phyloP scores from a whole-genome alignment of 2,888 invertebrate genomes.

The Hylaea fasciaria region DNA sequence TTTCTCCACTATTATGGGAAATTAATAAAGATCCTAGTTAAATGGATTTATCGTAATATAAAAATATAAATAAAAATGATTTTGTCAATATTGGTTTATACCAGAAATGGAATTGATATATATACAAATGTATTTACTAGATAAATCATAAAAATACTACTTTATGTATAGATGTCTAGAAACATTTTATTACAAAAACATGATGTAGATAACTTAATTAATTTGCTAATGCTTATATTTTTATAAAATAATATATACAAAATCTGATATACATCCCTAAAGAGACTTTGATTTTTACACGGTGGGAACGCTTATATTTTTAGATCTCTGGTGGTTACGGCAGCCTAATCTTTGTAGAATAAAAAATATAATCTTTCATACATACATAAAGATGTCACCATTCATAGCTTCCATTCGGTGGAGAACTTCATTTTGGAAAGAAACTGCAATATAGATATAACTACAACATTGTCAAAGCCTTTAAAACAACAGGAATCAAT shows the following conservation, averaged over 20 bases:
- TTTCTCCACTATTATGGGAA: constrained; percentile 67
- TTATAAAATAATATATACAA: constrained; percentile 65
- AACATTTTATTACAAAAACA: constrained; percentile 29
- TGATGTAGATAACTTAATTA: constrained; percentile 39
- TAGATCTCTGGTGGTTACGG: constrained; percentile 76
- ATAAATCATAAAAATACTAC: constrained; percentile 16
- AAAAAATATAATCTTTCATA: constrained; percentile 26
- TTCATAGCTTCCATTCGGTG: constrained; percentile 24
- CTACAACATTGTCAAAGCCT: constrained; percentile 13
- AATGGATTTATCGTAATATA: constrained; percentile 65
- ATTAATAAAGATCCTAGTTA: constrained; percentile 64
- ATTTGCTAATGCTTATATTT: constrained; percentile 54
- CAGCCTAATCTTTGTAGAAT: constrained; percentile 48
- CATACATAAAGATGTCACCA: constrained; percentile 17
- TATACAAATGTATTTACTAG: constrained; percentile 40
- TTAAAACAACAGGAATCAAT: constrained; percentile 19
- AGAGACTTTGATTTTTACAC: constrained; percentile 77
- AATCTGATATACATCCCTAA: constrained; percentile 66
- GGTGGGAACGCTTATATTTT: constrained; percentile 80
- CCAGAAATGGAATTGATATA: constrained; percentile 46
- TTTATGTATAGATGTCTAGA: constrained; percentile 27
- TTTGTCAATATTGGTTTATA: constrained; percentile 45
- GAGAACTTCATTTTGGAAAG: constrained; percentile 27
- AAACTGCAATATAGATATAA: constrained; percentile 22
- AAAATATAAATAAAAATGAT: constrained; percentile 63